phyloP scores from a whole-genome alignment of 2,113 vertebrate genomes.

The Scartelaos histophorus region DNA sequence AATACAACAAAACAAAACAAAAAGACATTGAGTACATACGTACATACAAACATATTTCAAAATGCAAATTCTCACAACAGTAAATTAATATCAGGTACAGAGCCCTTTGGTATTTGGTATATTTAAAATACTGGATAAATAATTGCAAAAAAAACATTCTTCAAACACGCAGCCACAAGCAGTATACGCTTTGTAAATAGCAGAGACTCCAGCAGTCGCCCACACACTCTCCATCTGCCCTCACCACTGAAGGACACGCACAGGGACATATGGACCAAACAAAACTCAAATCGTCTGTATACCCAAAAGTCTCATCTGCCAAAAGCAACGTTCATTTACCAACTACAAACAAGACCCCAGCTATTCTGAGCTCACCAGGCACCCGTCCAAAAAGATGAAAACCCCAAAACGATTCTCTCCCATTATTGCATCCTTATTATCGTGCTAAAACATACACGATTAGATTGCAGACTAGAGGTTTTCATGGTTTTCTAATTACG shows the following conservation, averaged over 20 bases:
- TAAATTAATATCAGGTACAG: too few relatives aligned
- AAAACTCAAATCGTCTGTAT: neutral
- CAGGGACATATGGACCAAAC: neutral
- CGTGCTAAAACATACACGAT: conserved; percentile 46
- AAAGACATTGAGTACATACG: too few relatives aligned
- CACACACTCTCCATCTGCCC: conserved; percentile 1
- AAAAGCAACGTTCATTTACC: neutral
- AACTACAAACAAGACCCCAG: conserved; percentile 3
- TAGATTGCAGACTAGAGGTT: too few relatives aligned
- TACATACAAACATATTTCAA: too few relatives aligned
- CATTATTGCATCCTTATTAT: conserved; percentile 53
- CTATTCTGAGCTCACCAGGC: neutral
- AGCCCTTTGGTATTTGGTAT: too few relatives aligned
- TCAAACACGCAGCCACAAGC: neutral
- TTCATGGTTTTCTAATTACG: too few relatives aligned
- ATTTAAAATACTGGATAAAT: neutral
- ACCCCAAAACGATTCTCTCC: conserved; percentile 2
- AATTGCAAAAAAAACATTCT: neutral
- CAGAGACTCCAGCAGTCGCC: neutral
- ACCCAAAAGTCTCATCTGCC: conserved; percentile 4
- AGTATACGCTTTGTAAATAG: neutral
- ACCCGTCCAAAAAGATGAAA: neutral
- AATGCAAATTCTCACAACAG: too few relatives aligned
- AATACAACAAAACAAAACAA: too few relatives aligned
- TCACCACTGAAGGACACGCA: neutral